Evolutionary conservation across 1,140 invertebrate genomes (phyloP).

Genomic region (Nasonia giraulti): DNA sequence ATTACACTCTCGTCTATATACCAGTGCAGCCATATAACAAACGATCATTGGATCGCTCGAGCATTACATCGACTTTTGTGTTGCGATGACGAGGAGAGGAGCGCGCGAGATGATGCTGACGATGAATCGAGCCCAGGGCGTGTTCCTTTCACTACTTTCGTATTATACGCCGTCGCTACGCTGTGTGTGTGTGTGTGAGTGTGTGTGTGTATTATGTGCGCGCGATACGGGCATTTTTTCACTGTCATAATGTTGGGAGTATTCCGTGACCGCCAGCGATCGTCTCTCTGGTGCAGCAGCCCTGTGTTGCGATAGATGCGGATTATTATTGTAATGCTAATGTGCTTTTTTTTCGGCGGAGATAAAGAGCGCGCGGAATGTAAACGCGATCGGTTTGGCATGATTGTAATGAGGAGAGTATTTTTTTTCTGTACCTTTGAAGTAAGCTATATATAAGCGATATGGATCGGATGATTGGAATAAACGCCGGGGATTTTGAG

Average conservation of each 20-base stretch:
- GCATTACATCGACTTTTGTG: neutral
- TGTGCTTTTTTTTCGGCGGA: neutral
- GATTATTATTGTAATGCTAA: constrained; percentile 18
- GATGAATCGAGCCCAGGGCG: constrained; percentile 57
- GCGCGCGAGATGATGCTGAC: constrained; percentile 58
- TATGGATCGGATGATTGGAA: neutral
- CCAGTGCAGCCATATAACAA: no score
- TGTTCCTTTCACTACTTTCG: constrained; percentile 60
- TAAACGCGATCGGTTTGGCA: no score
- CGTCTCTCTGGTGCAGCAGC: no score
- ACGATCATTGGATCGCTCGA: no score
- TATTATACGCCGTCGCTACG: neutral
- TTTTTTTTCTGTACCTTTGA: neutral
- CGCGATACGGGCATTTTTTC: constrained; percentile 2
- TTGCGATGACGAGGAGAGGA: neutral
- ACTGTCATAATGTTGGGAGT: neutral
- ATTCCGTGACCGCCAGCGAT: neutral
- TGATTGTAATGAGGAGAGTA: no score
- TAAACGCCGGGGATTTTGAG: neutral
- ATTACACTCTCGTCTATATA: no score
- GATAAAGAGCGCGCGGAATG: no score
- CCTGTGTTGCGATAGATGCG: no score
- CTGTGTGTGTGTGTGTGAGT: neutral
- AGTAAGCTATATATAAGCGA: neutral
- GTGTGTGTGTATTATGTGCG: neutral